A percentile compares a stretch with the other conserved stretches of the same genome.
These are phyloP conservation scores for Aythya fuligula DNA, from an alignment of 2,797 vertebrate species.

Conservation along the genomic window DNA sequence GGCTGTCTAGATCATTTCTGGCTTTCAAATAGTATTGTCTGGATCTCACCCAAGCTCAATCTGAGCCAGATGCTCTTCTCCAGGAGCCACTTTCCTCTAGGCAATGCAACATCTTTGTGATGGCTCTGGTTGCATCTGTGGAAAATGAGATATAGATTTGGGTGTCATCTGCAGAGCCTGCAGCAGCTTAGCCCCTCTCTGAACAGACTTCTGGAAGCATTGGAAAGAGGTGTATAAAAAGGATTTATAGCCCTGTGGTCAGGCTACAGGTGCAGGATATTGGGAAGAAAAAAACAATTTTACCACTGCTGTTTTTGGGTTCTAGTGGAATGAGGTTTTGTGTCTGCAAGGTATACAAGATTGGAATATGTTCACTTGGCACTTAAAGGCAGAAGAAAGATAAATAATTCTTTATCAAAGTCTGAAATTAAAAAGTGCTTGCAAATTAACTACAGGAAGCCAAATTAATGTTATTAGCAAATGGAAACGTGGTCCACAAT, in stretches of 20 bases:
- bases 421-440: background rate
- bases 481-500: background rate
- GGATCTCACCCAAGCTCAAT: constrained; percentile 35
- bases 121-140: constrained; percentile 31
- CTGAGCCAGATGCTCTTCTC: constrained; percentile 55
- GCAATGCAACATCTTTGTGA: constrained; percentile 41
- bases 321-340: background rate
- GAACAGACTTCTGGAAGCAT: background rate
- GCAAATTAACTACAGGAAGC: background rate
- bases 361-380: background rate
- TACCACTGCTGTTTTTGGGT: background rate
- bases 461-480: background rate
- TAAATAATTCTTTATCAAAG: background rate
- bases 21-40: constrained; percentile 35
- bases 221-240: background rate
- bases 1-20: constrained; percentile 15
- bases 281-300: background rate
- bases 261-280: background rate
- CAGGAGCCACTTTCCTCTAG: constrained; percentile 48
- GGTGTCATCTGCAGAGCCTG: constrained; percentile 40
- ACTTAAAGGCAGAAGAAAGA: background rate
- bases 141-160: constrained; percentile 53
- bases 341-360: background rate
- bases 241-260: background rate
- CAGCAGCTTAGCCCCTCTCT: background rate